These are phyloP conservation scores for Drosophila nebulosa DNA, from an alignment of 1,140 invertebrate genomes.

Conservation along the genomic window DNA sequence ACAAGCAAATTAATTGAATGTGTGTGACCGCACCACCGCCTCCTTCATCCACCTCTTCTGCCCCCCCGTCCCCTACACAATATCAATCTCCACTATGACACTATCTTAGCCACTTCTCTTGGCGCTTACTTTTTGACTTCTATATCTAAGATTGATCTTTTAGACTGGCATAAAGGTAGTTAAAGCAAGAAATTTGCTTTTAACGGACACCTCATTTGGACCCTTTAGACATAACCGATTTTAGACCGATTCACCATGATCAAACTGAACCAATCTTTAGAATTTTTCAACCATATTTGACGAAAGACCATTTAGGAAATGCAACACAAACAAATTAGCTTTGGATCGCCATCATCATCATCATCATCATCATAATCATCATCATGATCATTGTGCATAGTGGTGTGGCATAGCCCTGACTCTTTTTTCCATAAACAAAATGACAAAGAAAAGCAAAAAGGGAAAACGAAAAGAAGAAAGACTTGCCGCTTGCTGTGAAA, in stretches of 20 bases:
- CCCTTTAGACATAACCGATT: too few relatives aligned
- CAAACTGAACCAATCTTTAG: too few relatives aligned
- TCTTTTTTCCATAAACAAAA: conserved; percentile 29
- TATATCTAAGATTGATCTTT: too few relatives aligned
- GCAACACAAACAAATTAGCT: not conserved
- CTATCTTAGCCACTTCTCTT: too few relatives aligned
- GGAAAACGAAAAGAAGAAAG: not conserved
- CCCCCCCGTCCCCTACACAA: not conserved
- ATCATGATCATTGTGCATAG: too few relatives aligned
- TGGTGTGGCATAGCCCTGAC: too few relatives aligned
- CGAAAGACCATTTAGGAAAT: not conserved
- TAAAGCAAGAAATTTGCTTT: too few relatives aligned
- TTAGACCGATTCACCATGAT: too few relatives aligned
- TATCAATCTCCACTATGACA: not conserved
- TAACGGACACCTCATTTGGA: too few relatives aligned
- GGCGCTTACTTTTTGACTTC: too few relatives aligned
- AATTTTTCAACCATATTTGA: too few relatives aligned
- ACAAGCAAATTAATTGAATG: conserved; percentile 74
- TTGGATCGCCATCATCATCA: not conserved
- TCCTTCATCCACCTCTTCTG: not conserved
- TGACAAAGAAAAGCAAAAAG: conserved; percentile 10
- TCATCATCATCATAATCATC: not conserved
- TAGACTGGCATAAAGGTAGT: too few relatives aligned
- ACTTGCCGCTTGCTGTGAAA: not conserved
- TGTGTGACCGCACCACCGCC: conserved; percentile 9